Percentiles rank a stretch among this genome's conserved stretches.
Evolutionary conservation across 2,113 vertebrate genomes (phyloP).

Genomic region (zebrafish (Danio rerio)): DNA sequence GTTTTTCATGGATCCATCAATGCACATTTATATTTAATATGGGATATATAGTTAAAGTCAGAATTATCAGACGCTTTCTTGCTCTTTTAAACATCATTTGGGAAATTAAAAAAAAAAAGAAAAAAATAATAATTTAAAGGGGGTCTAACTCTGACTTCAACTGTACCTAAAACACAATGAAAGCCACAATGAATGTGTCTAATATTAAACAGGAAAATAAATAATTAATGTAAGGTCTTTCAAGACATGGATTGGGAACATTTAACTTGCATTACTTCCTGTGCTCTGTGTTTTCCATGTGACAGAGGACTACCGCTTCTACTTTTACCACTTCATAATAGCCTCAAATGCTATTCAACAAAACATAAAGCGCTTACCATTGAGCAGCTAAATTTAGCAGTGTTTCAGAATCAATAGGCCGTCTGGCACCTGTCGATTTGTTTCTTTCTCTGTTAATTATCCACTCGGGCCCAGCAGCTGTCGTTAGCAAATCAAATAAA

Average conservation of each 20-base stretch:
- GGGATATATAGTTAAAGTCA: too few species aligned
- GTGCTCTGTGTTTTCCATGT: background rate
- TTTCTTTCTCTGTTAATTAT: constrained; percentile 80
- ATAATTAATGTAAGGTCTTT: background rate
- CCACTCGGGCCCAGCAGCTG: constrained; percentile 77
- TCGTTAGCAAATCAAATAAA: constrained; percentile 69
- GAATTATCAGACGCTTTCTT: too few species aligned
- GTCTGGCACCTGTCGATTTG: constrained; percentile 77
- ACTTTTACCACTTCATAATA: background rate
- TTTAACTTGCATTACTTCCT: background rate
- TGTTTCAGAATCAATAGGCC: constrained; percentile 73
- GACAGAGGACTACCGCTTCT: background rate
- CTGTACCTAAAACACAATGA: background rate
- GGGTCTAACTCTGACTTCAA: too few species aligned
- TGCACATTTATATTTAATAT: too few species aligned
- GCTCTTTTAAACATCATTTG: too few species aligned
- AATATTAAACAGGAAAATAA: background rate
- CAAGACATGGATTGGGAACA: background rate
- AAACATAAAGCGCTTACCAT: constrained; percentile 72
- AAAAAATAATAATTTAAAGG: too few species aligned
- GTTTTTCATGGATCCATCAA: too few species aligned
- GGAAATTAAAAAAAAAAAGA: too few species aligned
- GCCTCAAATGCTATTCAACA: constrained; percentile 37
- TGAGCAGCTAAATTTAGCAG: constrained; percentile 76
- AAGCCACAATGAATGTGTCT: background rate